phyloP scores from a whole-genome alignment of 2,113 vertebrate genomes.

The Mustela lutreola region DNA sequence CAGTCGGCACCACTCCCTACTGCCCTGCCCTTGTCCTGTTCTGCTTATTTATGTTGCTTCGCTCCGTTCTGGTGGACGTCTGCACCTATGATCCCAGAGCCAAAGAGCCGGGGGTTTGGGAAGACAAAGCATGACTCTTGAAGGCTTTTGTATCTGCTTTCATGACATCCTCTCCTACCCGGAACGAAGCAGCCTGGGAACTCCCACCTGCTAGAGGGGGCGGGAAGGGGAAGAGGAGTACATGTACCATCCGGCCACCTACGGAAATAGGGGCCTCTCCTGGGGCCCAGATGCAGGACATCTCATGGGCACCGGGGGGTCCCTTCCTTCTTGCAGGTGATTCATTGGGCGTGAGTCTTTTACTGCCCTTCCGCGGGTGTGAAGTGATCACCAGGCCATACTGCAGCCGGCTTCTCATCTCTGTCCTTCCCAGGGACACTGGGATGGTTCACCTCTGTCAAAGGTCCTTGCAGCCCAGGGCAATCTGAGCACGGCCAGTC shows the following conservation, averaged over 20 bases:
- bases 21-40: neutral
- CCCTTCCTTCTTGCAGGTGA: neutral
- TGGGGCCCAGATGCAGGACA: neutral
- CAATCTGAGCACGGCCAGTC: rapidly evolving
- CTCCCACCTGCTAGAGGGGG: neutral
- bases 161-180: too few relatives aligned
- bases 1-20: neutral
- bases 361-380: neutral
- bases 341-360: neutral
- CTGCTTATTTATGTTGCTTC: neutral
- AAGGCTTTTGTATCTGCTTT: neutral
- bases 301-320: neutral
- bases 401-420: neutral
- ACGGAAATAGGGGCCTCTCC: neutral
- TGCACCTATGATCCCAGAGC: neutral
- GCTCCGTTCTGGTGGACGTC: too few relatives aligned
- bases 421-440: neutral
- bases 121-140: neutral
- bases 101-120: neutral
- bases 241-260: neutral
- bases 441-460: neutral
- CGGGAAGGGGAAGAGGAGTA: neutral
- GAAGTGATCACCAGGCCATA: neutral
- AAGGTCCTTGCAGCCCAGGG: neutral
- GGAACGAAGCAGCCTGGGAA: rapidly evolving